Base-by-base conservation (phyloP, 2,888 invertebrate genomes). In the Acronicta psi region DNA sequence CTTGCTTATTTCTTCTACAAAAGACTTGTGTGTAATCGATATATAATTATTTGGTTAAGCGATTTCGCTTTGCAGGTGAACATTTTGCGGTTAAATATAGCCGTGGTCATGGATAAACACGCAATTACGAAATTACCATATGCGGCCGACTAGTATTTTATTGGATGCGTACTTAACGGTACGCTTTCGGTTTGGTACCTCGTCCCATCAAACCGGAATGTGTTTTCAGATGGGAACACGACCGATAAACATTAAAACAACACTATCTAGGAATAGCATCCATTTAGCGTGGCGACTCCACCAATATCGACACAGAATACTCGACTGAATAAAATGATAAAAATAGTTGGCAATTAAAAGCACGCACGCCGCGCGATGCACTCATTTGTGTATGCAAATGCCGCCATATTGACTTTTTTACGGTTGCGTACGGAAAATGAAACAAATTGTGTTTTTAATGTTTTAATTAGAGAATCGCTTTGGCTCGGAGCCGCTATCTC, bases 71-170 rank as follows among this genome's bases (percentile, higher is more conserved):
- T 65, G 68, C 68, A 75, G 65, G 64, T 67, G 75, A 73, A 69
- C 68, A 78, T 81, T 78, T 78, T 70, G 73, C 80, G 69, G 83
- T 72, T 78, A 79, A 81, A 82, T 79, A 81, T 79, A 81, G 64
- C 75, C 73, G 70, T 79, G 81, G 85, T 83, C 79, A 83, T 80
- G 84, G 85, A 84, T 88, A 84, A 88, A 87, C 85, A 84, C 75
- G 85, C 84, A 85, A 90, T 90, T 91, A 90, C 85, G 71, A 83
- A 84, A 91, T 91, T 89, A 88, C 84, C 90, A 89, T 91, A 91
- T 77, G 81, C 77, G 83, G 79, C 71, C 62, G 59, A 66, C 82
- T 80, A 82, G 82, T 81, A 86, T 84, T 86, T 87, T 86, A 87
- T 85, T 87, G 85, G 75, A 80, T 77, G 83, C 79, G 84, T 83